phyloP scores from a whole-genome alignment of 2,113 vertebrate species.

The Eulacestoma nigropectus region DNA sequence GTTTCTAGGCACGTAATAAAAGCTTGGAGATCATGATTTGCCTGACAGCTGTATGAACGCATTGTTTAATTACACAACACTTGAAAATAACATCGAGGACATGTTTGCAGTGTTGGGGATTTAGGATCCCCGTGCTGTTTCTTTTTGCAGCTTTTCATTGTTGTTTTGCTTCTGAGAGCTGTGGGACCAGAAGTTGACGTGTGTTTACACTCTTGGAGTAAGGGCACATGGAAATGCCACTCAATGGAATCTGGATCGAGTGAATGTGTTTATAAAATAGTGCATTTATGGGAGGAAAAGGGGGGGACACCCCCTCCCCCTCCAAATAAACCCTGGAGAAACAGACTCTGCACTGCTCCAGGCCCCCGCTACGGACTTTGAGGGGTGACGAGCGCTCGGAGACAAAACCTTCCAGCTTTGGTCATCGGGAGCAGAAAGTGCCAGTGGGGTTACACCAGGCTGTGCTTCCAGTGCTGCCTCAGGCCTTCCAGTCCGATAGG shows the following conservation, averaged over 20 bases:
- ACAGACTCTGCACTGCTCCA: background rate
- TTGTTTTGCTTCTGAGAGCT: conserved; percentile 6
- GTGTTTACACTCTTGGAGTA: conserved; percentile 28
- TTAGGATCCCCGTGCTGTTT: conserved; percentile 9
- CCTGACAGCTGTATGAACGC: conserved; percentile 46
- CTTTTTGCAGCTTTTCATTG: conserved; percentile 31
- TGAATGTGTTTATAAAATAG: conserved; percentile 13
- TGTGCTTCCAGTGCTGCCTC: background rate
- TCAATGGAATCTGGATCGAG: background rate
- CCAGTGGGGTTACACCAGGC: background rate
- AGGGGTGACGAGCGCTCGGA: background rate
- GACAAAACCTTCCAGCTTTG: background rate
- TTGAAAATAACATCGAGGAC: conserved; percentile 30
- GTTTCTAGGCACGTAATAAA: conserved; percentile 51
- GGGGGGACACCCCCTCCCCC: background rate
- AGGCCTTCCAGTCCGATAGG: background rate
- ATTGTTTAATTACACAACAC: conserved; percentile 39
- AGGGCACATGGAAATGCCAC: background rate
- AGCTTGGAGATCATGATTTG: conserved; percentile 59
- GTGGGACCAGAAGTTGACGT: background rate
- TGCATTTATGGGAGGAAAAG: background rate
- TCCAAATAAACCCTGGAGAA: background rate
- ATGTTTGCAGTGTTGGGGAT: background rate
- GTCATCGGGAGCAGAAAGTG: background rate
- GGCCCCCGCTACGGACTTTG: background rate